phyloP scores from a whole-genome alignment of 37 sponge, comb jelly and placozoan species.

The Theonella swinhoei region DNA sequence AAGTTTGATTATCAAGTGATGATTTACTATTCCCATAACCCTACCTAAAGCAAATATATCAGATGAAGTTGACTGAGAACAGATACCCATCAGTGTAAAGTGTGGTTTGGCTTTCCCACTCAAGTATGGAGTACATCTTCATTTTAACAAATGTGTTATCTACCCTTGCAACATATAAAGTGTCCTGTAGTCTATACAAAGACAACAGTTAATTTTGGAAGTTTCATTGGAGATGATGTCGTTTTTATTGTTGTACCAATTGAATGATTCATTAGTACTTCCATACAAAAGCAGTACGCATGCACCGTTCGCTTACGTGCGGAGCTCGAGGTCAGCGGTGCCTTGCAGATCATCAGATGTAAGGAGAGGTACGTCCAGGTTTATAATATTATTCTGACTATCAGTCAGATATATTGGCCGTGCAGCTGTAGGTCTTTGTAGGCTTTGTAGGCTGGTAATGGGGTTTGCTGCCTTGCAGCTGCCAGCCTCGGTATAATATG shows the following conservation, averaged over 20 bases:
- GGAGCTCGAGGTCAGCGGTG: too few species aligned
- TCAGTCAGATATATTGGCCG: too few species aligned
- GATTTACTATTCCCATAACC: not conserved
- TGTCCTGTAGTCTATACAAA: not conserved
- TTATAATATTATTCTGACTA: too few species aligned
- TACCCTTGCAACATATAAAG: not conserved
- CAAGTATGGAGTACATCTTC: not conserved
- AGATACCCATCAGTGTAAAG: not conserved
- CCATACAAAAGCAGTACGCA: too few species aligned
- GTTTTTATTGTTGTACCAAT: not conserved
- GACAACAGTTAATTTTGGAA: not conserved
- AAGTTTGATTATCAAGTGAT: not conserved
- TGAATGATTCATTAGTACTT: not conserved
- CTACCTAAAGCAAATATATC: constrained; percentile 13
- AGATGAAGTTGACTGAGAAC: not conserved
- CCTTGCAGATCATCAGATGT: too few species aligned
- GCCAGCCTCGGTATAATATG: too few species aligned
- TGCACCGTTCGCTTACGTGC: too few species aligned
- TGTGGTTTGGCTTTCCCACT: not conserved
- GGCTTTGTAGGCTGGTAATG: too few species aligned
- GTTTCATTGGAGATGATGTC: not conserved
- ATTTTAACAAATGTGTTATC: too few species aligned
- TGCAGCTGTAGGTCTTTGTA: too few species aligned
- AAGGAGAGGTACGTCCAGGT: too few species aligned
- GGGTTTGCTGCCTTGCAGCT: too few species aligned